Conservation (phyloP, 2,888 invertebrate genomes). For the Thymelicus sylvestris region DNA sequence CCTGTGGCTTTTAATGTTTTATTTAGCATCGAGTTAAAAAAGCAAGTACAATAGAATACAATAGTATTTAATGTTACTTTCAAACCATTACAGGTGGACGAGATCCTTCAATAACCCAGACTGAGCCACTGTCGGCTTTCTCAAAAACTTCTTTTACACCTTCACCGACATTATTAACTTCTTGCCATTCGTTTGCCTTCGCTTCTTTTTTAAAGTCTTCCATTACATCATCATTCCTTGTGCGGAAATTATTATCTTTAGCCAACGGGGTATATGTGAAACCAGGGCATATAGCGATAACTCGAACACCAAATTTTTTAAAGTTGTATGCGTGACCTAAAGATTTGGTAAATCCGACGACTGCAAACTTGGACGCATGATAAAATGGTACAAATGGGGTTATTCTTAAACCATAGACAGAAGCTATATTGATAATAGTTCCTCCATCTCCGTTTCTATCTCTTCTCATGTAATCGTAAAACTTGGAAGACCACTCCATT, state of each 20-base stretch:
- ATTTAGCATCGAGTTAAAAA: no score
- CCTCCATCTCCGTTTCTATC: constrained; percentile 83
- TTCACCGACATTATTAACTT: constrained; percentile 47
- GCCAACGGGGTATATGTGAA: constrained; percentile 61
- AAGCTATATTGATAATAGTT: constrained; percentile 85
- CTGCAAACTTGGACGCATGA: constrained; percentile 82
- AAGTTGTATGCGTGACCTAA: constrained; percentile 66
- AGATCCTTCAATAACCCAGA: constrained; percentile 51
- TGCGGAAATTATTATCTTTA: constrained; percentile 8
- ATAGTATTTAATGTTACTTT: no score
- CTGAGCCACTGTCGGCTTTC: constrained; percentile 69
- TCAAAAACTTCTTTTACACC: constrained; percentile 50
- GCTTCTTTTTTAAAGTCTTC: constrained; percentile 39
- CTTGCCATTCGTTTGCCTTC: constrained; percentile 45
- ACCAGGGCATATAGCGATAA: constrained; percentile 72
- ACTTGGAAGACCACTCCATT: constrained; percentile 70
- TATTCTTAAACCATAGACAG: constrained; percentile 79
- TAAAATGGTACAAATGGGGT: constrained; percentile 76
- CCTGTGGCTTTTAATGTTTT: no score
- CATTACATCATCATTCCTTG: constrained; percentile 39
- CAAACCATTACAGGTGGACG: not conserved
- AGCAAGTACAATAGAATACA: no score
- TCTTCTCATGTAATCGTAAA: constrained; percentile 80
- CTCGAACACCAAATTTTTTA: constrained; percentile 70
- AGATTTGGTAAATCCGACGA: constrained; percentile 73